Conservation (phyloP, 1,140 invertebrate species). For the Leptinotarsa texana region DNA sequence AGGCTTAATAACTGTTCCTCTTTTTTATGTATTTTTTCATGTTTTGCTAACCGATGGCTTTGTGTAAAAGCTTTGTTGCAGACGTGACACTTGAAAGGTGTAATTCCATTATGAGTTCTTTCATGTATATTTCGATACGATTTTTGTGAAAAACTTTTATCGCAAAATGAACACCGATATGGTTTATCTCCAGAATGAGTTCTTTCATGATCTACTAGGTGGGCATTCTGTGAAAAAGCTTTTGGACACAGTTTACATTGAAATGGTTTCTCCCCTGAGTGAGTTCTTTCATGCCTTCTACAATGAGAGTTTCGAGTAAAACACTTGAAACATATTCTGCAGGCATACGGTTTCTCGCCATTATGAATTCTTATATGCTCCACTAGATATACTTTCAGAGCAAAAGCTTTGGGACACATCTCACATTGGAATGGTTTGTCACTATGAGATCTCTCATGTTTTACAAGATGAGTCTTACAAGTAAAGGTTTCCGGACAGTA, state of each 20-base stretch:
- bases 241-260: conserved; percentile 65
- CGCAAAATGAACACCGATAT: conserved; percentile 1
- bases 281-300: conserved; percentile 28
- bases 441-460: conserved; percentile 19
- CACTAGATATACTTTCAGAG: conserved; percentile 27
- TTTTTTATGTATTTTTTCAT: not conserved
- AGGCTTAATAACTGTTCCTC: not conserved
- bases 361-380: conserved; percentile 29
- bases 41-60: not conserved
- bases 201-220: conserved; percentile 48
- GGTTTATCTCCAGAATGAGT: conserved; percentile 19
- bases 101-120: conserved; percentile 11
- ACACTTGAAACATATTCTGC: conserved; percentile 26
- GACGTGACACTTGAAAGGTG: conserved; percentile 1
- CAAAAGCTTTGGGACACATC: conserved; percentile 28
- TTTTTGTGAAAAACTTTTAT: conserved; percentile 11
- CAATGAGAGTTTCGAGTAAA: conserved; percentile 31
- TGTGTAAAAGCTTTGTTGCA: not conserved
- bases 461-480: not conserved
- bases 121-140: not conserved
- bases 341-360: conserved; percentile 28
- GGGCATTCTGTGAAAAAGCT: conserved; percentile 62
- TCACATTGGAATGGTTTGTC: conserved; percentile 32
- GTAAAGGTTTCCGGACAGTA: conserved; percentile 41
- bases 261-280: conserved; percentile 58